These are phyloP conservation scores for Xiphorhynchus elegans DNA, from an alignment of 2,113 vertebrate species.

Conservation along the genomic window DNA sequence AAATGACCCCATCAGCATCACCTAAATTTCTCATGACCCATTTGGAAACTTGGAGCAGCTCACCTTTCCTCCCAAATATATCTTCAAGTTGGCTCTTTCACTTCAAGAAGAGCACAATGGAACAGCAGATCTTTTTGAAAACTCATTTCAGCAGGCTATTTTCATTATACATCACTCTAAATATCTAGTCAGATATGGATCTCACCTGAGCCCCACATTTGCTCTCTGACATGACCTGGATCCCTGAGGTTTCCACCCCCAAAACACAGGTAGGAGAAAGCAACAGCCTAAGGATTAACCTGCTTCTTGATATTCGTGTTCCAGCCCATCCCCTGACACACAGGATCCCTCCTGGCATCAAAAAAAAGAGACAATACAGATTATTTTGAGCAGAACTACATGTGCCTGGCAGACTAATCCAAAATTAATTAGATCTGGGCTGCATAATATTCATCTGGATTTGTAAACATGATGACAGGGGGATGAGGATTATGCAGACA, in stretches of 20 bases:
- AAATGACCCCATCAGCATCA: background rate
- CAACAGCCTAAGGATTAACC: slow-evolving; percentile 48
- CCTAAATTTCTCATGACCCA: background rate
- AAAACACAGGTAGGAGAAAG: background rate
- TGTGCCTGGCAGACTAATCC: slow-evolving; percentile 66
- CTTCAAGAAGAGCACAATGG: background rate
- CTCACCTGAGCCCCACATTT: background rate
- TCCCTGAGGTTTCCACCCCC: slow-evolving; percentile 16
- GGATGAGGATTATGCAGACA: slow-evolving; percentile 63
- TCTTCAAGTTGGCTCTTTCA: background rate
- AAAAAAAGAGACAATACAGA: slow-evolving; percentile 45
- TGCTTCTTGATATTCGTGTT: slow-evolving; percentile 56
- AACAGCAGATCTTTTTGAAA: background rate
- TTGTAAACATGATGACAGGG: slow-evolving; percentile 58
- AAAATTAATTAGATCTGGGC: slow-evolving; percentile 72
- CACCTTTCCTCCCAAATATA: background rate
- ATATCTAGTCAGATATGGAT: background rate
- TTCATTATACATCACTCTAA: background rate
- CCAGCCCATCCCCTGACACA: slow-evolving; percentile 36
- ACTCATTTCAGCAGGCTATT: background rate
- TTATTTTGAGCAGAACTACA: slow-evolving; percentile 72
- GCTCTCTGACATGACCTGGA: background rate
- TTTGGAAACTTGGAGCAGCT: background rate
- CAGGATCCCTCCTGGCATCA: slow-evolving; percentile 34
- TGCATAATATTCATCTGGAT: slow-evolving; percentile 65